These are phyloP conservation scores for Nymphalis urticae DNA, from an alignment of 2,888 invertebrate species.

Conservation along the genomic window DNA sequence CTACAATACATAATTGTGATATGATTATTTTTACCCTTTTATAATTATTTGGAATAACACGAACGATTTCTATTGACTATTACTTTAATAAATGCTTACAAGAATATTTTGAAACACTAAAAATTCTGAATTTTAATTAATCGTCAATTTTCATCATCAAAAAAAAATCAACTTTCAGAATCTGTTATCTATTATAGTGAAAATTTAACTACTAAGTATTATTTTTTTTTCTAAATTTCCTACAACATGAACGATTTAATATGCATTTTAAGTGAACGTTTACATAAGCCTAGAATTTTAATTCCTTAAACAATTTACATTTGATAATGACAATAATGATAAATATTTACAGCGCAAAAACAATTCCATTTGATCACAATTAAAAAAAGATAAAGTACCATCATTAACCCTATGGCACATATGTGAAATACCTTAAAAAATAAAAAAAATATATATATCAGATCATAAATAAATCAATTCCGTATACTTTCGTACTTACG, in stretches of 20 bases:
- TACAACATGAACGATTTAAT: conserved; percentile 79
- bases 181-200: conserved; percentile 45
- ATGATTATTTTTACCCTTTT: conserved; percentile 70
- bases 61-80: conserved; percentile 35
- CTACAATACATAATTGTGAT: conserved; percentile 75
- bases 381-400: conserved; percentile 43
- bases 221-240: conserved; percentile 61
- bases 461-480: conserved; percentile 54
- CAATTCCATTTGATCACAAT: conserved; percentile 54
- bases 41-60: conserved; percentile 38
- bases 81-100: conserved; percentile 44
- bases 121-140: conserved; percentile 31
- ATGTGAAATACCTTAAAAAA: conserved; percentile 35
- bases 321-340: conserved; percentile 59
- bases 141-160: conserved; percentile 32
- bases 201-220: conserved; percentile 59
- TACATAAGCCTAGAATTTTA: conserved; percentile 63
- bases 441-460: conserved; percentile 45
- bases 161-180: conserved; percentile 40
- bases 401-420: conserved; percentile 47
- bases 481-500: conserved; percentile 39
- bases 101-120: conserved; percentile 37
- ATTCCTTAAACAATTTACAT: conserved; percentile 68
- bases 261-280: conserved; percentile 68
- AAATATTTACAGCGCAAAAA: conserved; percentile 73